These are phyloP conservation scores for Sinelater perroti DNA, from an alignment of 2,888 invertebrate genomes.

Conservation along the genomic window DNA sequence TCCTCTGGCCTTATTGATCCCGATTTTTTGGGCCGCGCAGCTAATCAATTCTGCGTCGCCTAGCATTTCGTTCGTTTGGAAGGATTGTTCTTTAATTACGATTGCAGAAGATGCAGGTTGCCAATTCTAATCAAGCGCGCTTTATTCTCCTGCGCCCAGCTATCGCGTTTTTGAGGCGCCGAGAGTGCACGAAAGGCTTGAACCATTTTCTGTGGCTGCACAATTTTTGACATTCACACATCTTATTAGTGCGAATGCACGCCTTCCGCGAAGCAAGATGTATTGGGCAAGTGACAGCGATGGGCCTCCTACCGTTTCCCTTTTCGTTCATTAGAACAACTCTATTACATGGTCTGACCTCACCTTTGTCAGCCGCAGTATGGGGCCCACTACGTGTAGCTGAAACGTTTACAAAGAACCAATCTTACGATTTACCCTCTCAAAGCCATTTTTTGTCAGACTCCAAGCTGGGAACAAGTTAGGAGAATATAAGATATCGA, in stretches of 20 bases:
- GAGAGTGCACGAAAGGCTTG: background rate
- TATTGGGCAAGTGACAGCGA: slow-evolving; percentile 47
- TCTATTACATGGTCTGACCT: slow-evolving; percentile 54
- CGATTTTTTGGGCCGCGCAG: slow-evolving; percentile 24
- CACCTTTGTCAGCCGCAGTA: slow-evolving; percentile 50
- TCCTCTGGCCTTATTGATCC: slow-evolving; percentile 31
- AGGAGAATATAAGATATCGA: no score
- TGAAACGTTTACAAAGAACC: slow-evolving; percentile 1
- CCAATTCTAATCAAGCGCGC: background rate
- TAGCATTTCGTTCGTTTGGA: slow-evolving; percentile 14
- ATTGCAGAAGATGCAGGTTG: background rate
- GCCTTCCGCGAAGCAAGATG: slow-evolving; percentile 25
- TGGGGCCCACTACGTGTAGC: slow-evolving; percentile 39
- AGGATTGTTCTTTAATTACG: slow-evolving; percentile 10
- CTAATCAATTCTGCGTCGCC: slow-evolving; percentile 23
- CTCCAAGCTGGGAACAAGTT: no score
- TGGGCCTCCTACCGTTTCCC: slow-evolving; percentile 45
- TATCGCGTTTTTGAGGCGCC: no score
- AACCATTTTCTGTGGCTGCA: background rate
- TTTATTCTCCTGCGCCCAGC: background rate
- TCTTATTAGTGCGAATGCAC: slow-evolving; percentile 31
- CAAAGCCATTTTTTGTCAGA: no score
- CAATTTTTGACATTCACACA: slow-evolving; percentile 14
- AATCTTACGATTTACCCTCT: no score
- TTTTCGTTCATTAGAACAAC: slow-evolving; percentile 56